Percentiles rank a stretch among this genome's conserved stretches.
Conservation (phyloP, 2,797 vertebrate species). For the Catamblyrhynchus diadema region DNA sequence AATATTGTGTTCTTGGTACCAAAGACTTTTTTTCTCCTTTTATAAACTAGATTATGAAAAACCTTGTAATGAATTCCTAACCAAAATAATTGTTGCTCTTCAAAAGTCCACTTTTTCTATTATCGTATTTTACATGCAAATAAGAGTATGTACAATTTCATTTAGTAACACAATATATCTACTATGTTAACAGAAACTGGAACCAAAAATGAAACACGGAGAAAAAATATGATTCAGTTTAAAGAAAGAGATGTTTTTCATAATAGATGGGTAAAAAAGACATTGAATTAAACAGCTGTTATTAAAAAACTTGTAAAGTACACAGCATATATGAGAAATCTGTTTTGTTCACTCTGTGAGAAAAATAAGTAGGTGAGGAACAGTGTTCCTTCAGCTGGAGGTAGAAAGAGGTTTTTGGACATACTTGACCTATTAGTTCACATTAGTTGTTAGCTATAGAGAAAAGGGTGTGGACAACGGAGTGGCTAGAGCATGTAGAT, state of each 20-base stretch:
- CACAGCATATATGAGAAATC: background rate
- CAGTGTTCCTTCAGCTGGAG: background rate
- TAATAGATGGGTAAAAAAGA: background rate
- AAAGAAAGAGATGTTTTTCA: background rate
- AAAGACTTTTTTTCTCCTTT: background rate
- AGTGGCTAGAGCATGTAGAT: background rate
- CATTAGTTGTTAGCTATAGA: background rate
- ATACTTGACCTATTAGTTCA: background rate
- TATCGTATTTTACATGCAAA: accelerated
- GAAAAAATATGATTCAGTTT: background rate
- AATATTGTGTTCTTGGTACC: background rate
- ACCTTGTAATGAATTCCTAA: background rate
- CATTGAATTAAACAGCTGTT: background rate
- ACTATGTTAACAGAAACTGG: background rate
- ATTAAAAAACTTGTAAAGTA: background rate
- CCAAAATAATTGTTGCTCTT: background rate
- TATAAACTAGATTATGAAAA: background rate
- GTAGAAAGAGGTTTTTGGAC: background rate
- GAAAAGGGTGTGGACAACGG: background rate
- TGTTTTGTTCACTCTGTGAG: background rate
- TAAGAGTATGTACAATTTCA: background rate
- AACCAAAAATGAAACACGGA: background rate
- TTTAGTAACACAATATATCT: background rate
- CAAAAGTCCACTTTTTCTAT: background rate
- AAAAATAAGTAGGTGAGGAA: background rate